phyloP scores from a whole-genome alignment of 2,797 vertebrate species.

The Percopsis omiscomaycus region DNA sequence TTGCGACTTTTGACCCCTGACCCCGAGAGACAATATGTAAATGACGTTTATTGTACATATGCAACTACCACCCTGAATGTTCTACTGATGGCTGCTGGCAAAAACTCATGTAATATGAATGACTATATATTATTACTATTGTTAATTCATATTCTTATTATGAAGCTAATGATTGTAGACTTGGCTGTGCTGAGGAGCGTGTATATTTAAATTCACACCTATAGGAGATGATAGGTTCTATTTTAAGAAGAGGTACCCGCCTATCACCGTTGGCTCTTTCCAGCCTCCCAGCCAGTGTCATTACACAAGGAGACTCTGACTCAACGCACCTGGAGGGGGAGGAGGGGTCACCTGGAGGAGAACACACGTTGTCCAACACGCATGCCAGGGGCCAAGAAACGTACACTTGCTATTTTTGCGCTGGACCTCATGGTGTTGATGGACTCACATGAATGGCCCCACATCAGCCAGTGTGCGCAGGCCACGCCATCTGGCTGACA shows the following conservation, averaged over 20 bases:
- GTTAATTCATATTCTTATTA: constrained; percentile 73
- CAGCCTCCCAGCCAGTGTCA: constrained; percentile 34
- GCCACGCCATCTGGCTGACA: constrained; percentile 22
- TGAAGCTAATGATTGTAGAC: constrained; percentile 82
- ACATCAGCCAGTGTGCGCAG: constrained; percentile 22
- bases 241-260: constrained; percentile 57
- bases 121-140: constrained; percentile 54
- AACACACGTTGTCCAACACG: constrained; percentile 13
- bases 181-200: constrained; percentile 78
- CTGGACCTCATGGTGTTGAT: constrained; percentile 28
- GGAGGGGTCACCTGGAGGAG: constrained; percentile 8
- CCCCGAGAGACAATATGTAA: constrained; percentile 66
- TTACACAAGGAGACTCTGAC: constrained; percentile 54
- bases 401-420: neutral
- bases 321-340: constrained; percentile 5
- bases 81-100: constrained; percentile 84
- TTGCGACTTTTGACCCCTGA: constrained; percentile 27
- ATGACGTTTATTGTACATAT: constrained; percentile 84
- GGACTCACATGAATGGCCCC: constrained; percentile 8
- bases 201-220: constrained; percentile 77
- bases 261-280: constrained; percentile 20
- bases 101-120: constrained; percentile 71
- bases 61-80: constrained; percentile 84
- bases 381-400: constrained; percentile 30
- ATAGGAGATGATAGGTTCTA: constrained; percentile 69